Evolutionary conservation across 53 echinoderm and acorn worm species (phyloP), one percentile per base, ranked within the genome.

Genomic region (Mesocentrotus franciscanus): DNA sequence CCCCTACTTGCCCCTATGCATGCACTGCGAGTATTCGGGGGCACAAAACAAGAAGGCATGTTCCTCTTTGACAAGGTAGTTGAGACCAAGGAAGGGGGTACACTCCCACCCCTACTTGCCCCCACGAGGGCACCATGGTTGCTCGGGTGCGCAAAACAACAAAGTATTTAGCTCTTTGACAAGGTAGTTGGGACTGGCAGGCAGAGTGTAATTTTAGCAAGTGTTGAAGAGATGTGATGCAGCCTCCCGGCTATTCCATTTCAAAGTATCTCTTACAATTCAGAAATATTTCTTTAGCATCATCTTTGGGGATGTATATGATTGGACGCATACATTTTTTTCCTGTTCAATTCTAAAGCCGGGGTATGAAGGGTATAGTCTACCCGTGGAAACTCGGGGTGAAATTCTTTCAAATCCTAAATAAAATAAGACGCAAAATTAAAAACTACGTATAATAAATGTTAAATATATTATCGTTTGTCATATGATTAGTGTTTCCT

Each of bases 161-260:
- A 90, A 90, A 90, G 90, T 60, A 90, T 90, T 90, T 90, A 14
- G 26, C 27, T 15, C 90, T 18, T 33, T 90, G 29, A 90, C 58
- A 90, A 90, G 58, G 90, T 90, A 90, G 90, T 90, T 90, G 60
- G 60, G 60, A 60, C 30, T 90, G 90, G 58, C 90, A 90, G 90
- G 39, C 39, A 11, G 39, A 39, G 22, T 70, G 92, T 70, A 92
- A 92, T 36, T 16, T 16, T 62, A 92, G 32, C 92, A 92, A 92
- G 56, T 66, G 92, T 92, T 92, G 92, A 92, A 92, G 92, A 33
- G 71, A 12, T 66, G n/a, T 4, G 62, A 24, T 1, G 22, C 39
- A 39, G 39, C 62, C 90, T 30, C 33, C 35, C 10, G 24, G 92
- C 68, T 58, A 64, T 68, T 92, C 34, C 61, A 60, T 39, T 92